Base-by-base conservation (phyloP, 2,113 vertebrate genomes). In the Bambusicola thoracicus region DNA sequence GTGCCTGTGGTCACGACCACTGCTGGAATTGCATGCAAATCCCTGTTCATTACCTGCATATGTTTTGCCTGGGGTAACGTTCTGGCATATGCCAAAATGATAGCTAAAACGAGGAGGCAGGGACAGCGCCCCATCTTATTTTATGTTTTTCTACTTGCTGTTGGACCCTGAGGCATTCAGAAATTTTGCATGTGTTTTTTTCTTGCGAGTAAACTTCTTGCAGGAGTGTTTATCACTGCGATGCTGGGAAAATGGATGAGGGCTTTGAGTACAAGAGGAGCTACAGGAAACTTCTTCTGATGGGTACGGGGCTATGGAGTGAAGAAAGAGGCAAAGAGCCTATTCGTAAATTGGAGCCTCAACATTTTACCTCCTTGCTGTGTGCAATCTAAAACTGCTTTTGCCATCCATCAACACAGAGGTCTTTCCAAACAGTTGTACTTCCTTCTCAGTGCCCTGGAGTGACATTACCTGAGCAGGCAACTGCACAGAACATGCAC, bases 21-120 rank as follows among this genome's bases (percentile, higher is more conserved):
- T 91, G n/a, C n/a, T 78, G 48, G 82, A 91, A 77, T 81, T 83
- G 73, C 72, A 91, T 94, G 91, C 87, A 94, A 96, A 94, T 94
- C 72, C 27, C 27, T 65, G 51, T 83, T 94, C 65, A 36, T 91
- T 94, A 91, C 68, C 56, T 59, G 79, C 38, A 80, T 81, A 51
- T 89, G 79, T 91, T 94, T 91, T 88, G 61, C 91, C 85, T 83
- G 65, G 46, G 34, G 79, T 90, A 43, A 61, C 85, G 80, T 91
- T 91, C 73, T 86, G 72, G 82, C 87, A 90, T 91, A 69, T 93
- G 94, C 94, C 94, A 94, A 93, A 94, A 81, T 22, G 75, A 94
- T 77, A 93, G 81, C 85, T 88, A 53, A 95, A 91, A 89, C 56
- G 43, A 91, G 76, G 65, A 90, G 94, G 91, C 91, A 81, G 90